Conservation (phyloP, 2,888 invertebrate genomes). For the Drosophila kuntzei region DNA sequence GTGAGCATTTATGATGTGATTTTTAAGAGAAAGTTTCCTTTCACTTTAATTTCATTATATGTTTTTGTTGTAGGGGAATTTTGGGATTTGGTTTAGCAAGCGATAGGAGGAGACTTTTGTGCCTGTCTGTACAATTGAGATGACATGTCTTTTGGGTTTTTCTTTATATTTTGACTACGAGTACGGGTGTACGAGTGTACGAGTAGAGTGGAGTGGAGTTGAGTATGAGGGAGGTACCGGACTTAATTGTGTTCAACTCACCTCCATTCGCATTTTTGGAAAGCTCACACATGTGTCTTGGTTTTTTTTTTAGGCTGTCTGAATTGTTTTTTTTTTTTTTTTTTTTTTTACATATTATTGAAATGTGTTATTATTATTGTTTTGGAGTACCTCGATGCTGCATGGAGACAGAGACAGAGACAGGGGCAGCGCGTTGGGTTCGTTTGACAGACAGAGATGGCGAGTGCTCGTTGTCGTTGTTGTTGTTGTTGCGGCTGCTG, state of each 20-base stretch:
- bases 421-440: conserved; percentile 26
- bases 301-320: conserved; percentile 42
- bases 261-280: conserved; percentile 42
- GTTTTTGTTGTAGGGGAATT: neutral
- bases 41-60: neutral
- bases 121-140: conserved; percentile 44
- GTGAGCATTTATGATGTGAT: conserved; percentile 12
- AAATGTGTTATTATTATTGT: conserved; percentile 70
- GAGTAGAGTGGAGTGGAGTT: too few species aligned
- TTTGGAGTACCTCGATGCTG: conserved; percentile 76
- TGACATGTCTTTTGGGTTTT: conserved; percentile 21
- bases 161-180: conserved; percentile 30
- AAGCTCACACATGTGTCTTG: conserved; percentile 41
- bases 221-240: conserved; percentile 13
- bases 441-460: conserved; percentile 7
- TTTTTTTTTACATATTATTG: conserved; percentile 63
- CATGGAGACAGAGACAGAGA: conserved; percentile 28
- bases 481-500: conserved; percentile 21
- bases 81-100: conserved; percentile 17
- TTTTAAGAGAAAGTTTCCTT: conserved; percentile 6
- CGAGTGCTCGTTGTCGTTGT: conserved; percentile 12
- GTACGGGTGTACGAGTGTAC: conserved; percentile 17
- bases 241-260: conserved; percentile 47
- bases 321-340: conserved; percentile 55
- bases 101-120: conserved; percentile 31